Evolutionary conservation across 1,140 invertebrate species (phyloP), one percentile per base, ranked within the genome.

Genomic region (Drosophila equinoxialis): DNA sequence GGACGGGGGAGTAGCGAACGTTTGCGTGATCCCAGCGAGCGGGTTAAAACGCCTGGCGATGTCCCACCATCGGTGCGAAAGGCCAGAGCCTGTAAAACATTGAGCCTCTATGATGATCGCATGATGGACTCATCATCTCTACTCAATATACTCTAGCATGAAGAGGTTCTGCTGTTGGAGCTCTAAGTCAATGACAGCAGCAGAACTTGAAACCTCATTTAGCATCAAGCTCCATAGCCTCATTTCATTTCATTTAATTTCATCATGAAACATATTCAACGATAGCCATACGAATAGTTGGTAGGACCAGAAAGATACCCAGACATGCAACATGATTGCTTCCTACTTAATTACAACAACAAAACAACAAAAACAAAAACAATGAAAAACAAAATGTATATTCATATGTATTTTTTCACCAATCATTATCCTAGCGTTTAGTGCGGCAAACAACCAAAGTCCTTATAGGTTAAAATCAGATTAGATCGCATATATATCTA

Each of bases 41-140:
- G 96, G 63, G 95, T 97, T 2, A 97, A 97, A 91, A 97, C 96
- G 0, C 96, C 96, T 0, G 95, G 96, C 0, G 95, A 96, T 90
- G 93, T 97, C 1, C 96, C 96, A 5, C 95, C 95, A 0, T 96
- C 95, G 0, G 95, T 96, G 2, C 81, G 96, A 10, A 94, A 94
- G 75, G 94, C 95, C 13, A 93, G 96, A 39, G 92, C 93, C 55
- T 83, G 86, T 71, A 93, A 94, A 82, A 94, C 97, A 68, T 94
- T 97, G 76, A 97, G 96, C 13, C 91, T 97, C 3, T 97, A 97
- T 85, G 96, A 97, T 82, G 97, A 98, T 84, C 93, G 97, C 35
- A 96, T 97, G 93, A 98, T 97, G 96, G 93, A 93, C 67, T 93
- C 93, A 54, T 93, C 93, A 54, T 93, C 93, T 17, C 81, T 93